Base-by-base conservation (phyloP, 2,113 vertebrate genomes). In the Azemiops feae region DNA sequence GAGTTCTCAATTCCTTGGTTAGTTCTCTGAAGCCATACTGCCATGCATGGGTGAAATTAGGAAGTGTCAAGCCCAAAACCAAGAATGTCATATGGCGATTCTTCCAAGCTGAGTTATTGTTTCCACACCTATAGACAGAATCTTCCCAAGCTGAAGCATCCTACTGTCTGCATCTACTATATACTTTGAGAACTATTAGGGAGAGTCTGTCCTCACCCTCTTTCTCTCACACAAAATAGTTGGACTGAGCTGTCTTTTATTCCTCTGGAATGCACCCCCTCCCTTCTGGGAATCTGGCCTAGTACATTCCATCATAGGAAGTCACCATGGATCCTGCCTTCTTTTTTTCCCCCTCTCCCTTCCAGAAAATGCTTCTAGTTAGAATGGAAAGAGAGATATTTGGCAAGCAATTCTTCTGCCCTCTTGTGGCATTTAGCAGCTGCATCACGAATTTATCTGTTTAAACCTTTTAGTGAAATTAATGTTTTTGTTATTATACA, bases 371-470 rank as follows among this genome's bases (percentile, higher is more conserved):
- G n/a, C 16, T 89, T 30, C 50, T 57, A 8, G 5, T 20, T 85
- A 54, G 50, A 55, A 92, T 22, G 18, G 30, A 81, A 39, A 16
- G 52, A 3, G 43, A 85, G 88, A 22, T 25, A 39, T 89, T 27
- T 85, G 88, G 39, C 27, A 57, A 88, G 69, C 53, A 55, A 30
- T 57, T 89, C 53, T 47, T 93, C 69, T 93, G 92, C 92, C 92
- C 92, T 85, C 92, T 93, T 93, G 88, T 93, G 92, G 92, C 53
- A 85, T 34, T 81, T 22, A 89, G 88, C 30, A 27, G 43, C 7
- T 58, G 69, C 39, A 57, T 53, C 50, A 45, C 23, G 53, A 55
- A 45, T 20, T 85, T 54, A 10, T 52, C 91, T 45, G 5, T 6
- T 87, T 87, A 87, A 52, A 87, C 23, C 87, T 34, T 22, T 88